Base-by-base conservation (phyloP, 2,797 vertebrate genomes). In the Crenuchus spilurus region DNA sequence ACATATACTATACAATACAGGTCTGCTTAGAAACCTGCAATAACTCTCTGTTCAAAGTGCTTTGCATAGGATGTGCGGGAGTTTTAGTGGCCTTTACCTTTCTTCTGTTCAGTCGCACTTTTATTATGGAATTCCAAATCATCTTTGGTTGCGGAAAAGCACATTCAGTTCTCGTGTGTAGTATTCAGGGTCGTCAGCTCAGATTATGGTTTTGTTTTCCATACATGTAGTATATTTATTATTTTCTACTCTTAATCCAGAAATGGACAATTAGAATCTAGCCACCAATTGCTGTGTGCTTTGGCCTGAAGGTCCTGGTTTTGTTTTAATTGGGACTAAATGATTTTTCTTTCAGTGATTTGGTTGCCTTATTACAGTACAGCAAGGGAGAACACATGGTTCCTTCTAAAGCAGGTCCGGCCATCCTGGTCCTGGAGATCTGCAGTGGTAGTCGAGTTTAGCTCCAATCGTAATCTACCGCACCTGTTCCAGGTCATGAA, bases 31-130 rank as follows among this genome's bases (percentile, higher is more conserved):
- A 16, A 68, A 54, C 65, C 51, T 54, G 49, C 49, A 68, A 68
- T 54, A 68, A 54, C 48, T 22, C 13, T 49, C 33, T 62, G 54
- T 41, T 70, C 2, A 6, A 55, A 65, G 54, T 70, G 14, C 66
- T 74, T 51, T 41, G 16, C 16, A 13, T 33, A 49, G 63, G 16
- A 70, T 16, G 16, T 72, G 57, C 20, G 20, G 28, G 18, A 41
- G 30, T 66, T 66, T 41, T 46, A 75, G 77, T 79, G 73, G 73
- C 73, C 71, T 79, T 66, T 79, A n/a, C 31, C 64, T 37, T 67
- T 20, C 58, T 65, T 41, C 52, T 48, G 39, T 75, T 67, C 22
- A 62, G 61, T 72, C 54, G 62, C 77, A 75, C 68, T 72, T 79
- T 78, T 22, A 62, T 42, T 24, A 33, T 30, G 61, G 46, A 42